phyloP scores from a whole-genome alignment of 1,140 invertebrate genomes.

The Drosophila hydei region DNA sequence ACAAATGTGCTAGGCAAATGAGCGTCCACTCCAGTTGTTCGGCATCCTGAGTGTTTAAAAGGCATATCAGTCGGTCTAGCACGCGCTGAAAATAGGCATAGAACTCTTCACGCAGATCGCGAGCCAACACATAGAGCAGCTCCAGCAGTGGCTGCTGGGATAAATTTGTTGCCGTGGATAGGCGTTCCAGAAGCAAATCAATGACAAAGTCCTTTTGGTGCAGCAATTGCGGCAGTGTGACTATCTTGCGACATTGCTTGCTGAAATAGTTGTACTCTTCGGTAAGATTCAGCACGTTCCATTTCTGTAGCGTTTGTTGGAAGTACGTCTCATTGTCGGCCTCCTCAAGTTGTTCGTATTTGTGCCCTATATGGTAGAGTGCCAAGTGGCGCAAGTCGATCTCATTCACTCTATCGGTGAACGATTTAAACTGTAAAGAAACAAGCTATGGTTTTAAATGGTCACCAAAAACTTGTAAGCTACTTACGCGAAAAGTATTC shows the following conservation, averaged over 20 bases:
- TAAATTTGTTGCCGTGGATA: constrained; percentile 88
- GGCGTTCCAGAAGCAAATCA: constrained; percentile 88
- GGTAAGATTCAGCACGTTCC: constrained; percentile 93
- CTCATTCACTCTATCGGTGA: constrained; percentile 91
- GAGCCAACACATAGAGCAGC: constrained; percentile 93
- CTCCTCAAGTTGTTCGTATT: constrained; percentile 87
- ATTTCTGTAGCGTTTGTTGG: constrained; percentile 92
- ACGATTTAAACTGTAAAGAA: constrained; percentile 91
- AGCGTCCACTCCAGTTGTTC: constrained; percentile 94
- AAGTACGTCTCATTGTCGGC: constrained; percentile 90
- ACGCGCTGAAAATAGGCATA: constrained; percentile 91
- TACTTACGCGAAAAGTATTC: constrained; percentile 91
- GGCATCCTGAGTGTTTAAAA: constrained; percentile 91
- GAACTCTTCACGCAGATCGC: constrained; percentile 94
- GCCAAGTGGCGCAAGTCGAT: constrained; percentile 92
- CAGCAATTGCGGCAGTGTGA: constrained; percentile 92
- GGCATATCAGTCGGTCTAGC: constrained; percentile 88
- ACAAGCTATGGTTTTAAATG: neutral
- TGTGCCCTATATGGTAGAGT: constrained; percentile 87
- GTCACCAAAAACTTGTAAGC: neutral
- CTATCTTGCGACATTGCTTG: constrained; percentile 88
- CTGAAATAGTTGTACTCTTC: constrained; percentile 91
- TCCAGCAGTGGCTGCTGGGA: constrained; percentile 92
- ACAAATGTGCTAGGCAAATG: constrained; percentile 93
- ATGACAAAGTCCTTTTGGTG: constrained; percentile 91